Evolutionary conservation across 1,140 invertebrate genomes (phyloP).

Genomic region (Lucilia cuprina): DNA sequence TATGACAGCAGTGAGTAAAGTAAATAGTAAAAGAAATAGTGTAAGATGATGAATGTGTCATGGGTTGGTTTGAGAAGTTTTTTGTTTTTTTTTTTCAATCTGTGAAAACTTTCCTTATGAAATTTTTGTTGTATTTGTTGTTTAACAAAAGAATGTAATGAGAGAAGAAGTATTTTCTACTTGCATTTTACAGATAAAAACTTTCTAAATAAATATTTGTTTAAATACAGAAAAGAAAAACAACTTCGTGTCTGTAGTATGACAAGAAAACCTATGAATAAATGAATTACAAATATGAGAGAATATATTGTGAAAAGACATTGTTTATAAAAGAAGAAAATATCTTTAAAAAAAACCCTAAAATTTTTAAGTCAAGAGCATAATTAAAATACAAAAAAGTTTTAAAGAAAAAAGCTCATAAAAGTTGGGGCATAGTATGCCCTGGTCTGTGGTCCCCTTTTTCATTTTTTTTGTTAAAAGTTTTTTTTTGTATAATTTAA

Average conservation of each 20-base stretch:
- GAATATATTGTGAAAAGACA: background rate
- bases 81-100: background rate
- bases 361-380: too few species aligned
- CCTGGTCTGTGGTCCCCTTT: too few species aligned
- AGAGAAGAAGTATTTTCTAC: background rate
- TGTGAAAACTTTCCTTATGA: background rate
- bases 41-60: too few species aligned
- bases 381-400: too few species aligned
- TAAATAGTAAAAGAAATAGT: too few species aligned
- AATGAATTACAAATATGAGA: constrained; percentile 31
- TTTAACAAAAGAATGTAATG: constrained; percentile 9
- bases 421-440: too few species aligned
- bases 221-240: background rate
- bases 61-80: too few species aligned
- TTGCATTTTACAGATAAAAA: background rate
- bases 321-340: too few species aligned
- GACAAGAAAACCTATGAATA: background rate
- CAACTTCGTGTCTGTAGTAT: background rate
- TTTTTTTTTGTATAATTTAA: too few species aligned
- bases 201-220: constrained; percentile 31
- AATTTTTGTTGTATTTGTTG: background rate
- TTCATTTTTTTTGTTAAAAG: too few species aligned
- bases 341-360: too few species aligned
- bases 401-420: too few species aligned
- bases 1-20: background rate